Evolutionary conservation across 2,888 invertebrate genomes (phyloP), one percentile per base, ranked within the genome.

Genomic region (Dermolepida albohirtum): DNA sequence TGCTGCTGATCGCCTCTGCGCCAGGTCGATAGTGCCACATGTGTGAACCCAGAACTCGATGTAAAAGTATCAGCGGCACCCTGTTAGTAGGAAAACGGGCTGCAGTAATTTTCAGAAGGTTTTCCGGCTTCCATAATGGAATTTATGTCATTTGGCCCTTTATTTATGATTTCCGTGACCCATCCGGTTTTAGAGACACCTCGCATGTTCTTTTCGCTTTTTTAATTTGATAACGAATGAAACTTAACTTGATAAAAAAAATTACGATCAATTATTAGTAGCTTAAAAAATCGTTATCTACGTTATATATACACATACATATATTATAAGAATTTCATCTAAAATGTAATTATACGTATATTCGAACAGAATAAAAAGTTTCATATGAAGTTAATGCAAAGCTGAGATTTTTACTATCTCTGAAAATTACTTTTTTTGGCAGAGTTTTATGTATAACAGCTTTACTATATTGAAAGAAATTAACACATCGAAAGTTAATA

Each of bases 11-110:
- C 59, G 29, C 29, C 44, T 44, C 44, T 59, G 16, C 16, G 44
- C 43, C 55, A 43, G 59, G 59, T 59, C 59, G 59, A 59, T 59
- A 59, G 54, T 40, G 54, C 17, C 39, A 54, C 40, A 40, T 39
- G 39, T 39, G 40, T 54, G 54, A 5, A 54, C 51, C 12, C 39
- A 34, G 34, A 52, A 6, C 39, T 34, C 34, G 14, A n/a, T 51
- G 34, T 34, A 52, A 12, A 50, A 50, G 49, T 50, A 50, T 29
- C 39, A 10, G 27, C 54, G 39, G 16, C 16, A 54, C 40, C 40
- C 39, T 14, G 5, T 40, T 14, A 17, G 4, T 43, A 27, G 17
- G 55, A 22, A 55, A 44, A 57, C 44, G 57, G 5, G 44, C 22
- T 44, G 44, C 57, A 44, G 57, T 44, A 43, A 57, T 57, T 57